Conservation (phyloP, 2,113 vertebrate genomes). For the Sus scrofa region T2T-Sscrofa CM000827.6:104394501-104395000, state of each 20-base stretch:
- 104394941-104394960: background rate
- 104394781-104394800: too few relatives aligned
- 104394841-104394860: background rate
- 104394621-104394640: background rate
- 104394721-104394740: background rate
- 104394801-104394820: background rate
- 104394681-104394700: background rate
- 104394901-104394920: background rate
- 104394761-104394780: background rate
- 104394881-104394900: background rate
- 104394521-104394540: background rate
- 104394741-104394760: background rate
- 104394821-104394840: background rate
- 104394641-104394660: background rate
- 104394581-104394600: background rate
- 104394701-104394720: background rate
- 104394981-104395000: background rate
- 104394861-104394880: background rate
- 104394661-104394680: background rate
- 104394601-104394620: background rate
- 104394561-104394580: background rate
- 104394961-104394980: background rate
- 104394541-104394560: slow-evolving; percentile 7
- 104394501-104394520: slow-evolving; percentile 39
- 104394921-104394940: background rate